phyloP scores from a whole-genome alignment of 2,797 vertebrate species.

The Acanthornis magna region DNA sequence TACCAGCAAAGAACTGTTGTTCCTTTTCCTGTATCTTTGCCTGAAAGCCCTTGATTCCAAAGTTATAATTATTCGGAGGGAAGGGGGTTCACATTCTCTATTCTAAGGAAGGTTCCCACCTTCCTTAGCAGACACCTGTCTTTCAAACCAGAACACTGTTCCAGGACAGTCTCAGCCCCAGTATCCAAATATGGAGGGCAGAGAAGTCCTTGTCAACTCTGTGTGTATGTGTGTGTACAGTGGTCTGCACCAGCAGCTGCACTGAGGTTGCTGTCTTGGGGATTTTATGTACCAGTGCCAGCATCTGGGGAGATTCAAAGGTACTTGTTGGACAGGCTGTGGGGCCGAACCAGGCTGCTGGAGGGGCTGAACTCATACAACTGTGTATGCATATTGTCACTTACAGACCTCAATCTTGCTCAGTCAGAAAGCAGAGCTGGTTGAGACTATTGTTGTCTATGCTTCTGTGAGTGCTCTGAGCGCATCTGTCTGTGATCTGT shows the following conservation, averaged over 20 bases:
- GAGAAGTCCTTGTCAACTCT: background rate
- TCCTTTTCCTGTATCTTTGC: too few species aligned
- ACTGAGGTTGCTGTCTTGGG: background rate
- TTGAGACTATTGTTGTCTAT: background rate
- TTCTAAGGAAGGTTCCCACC: too few species aligned
- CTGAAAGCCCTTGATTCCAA: too few species aligned
- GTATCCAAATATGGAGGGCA: background rate
- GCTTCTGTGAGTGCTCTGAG: too few species aligned
- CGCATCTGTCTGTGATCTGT: background rate
- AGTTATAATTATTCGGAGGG: too few species aligned
- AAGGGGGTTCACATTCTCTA: too few species aligned
- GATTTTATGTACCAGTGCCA: background rate
- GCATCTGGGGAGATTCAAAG: background rate
- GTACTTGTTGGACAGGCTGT: background rate
- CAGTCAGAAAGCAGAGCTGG: background rate
- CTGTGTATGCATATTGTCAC: rapidly evolving
- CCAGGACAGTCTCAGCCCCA: rapidly evolving
- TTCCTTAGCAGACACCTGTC: too few species aligned
- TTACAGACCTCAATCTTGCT: background rate
- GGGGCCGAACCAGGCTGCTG: background rate
- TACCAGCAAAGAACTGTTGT: too few species aligned
- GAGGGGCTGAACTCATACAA: background rate
- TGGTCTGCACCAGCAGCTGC: background rate
- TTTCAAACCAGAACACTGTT: too few species aligned
- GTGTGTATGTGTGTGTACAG: background rate